phyloP scores from a whole-genome alignment of 2,888 invertebrate genomes.

The Drosophila subsilvestris region DNA sequence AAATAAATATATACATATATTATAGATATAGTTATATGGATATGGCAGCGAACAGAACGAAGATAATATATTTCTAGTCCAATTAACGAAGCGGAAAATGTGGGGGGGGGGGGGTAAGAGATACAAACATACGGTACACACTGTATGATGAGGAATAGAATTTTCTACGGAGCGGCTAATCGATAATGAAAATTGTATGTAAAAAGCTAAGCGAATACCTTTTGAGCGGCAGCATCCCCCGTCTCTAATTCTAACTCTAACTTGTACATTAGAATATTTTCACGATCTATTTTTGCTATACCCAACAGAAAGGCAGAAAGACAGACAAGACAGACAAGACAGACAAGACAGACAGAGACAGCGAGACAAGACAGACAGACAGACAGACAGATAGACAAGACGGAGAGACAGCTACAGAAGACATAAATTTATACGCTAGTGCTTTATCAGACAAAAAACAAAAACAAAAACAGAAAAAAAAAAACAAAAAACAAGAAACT shows the following conservation, averaged over 20 bases:
- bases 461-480: conserved; percentile 12
- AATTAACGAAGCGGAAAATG: conserved; percentile 57
- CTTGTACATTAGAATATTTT: conserved; percentile 40
- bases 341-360: neutral
- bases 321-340: neutral
- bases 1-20: conserved; percentile 31
- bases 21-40: conserved; percentile 9
- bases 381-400: neutral
- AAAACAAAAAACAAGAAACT: conserved; percentile 19
- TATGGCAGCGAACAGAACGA: conserved; percentile 26
- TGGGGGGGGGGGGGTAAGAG: conserved; percentile 8
- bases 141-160: conserved; percentile 1
- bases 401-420: conserved; percentile 2
- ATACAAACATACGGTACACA: conserved; percentile 17
- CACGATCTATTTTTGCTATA: conserved; percentile 31
- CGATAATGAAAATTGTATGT: conserved; percentile 51
- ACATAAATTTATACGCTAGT: conserved; percentile 41
- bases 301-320: conserved; percentile 2
- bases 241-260: conserved; percentile 3
- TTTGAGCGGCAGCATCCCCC: neutral
- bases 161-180: neutral
- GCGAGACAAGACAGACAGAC: neutral
- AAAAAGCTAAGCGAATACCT: conserved; percentile 27
- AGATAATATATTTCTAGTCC: conserved; percentile 73
- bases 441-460: conserved; percentile 23